Percentiles rank a stretch among this genome's conserved stretches.
Evolutionary conservation across 2,888 invertebrate species (phyloP).

Genomic region (Calliopum simillimum): DNA sequence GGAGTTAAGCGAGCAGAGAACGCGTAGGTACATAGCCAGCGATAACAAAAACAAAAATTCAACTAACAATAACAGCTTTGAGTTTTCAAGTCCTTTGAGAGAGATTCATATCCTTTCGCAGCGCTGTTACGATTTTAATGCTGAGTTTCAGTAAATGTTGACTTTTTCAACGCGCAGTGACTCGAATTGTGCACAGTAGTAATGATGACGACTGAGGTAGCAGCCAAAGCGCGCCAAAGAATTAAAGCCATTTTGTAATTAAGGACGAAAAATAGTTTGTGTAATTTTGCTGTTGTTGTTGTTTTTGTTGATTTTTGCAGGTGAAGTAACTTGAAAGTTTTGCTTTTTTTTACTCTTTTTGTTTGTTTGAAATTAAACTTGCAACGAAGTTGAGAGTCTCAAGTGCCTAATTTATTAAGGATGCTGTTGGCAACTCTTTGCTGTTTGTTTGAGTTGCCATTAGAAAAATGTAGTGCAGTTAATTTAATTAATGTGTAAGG

Average conservation of each 20-base stretch:
- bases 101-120: background rate
- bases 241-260: slow-evolving; percentile 16
- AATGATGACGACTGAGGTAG: slow-evolving; percentile 1
- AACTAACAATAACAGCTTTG: slow-evolving; percentile 6
- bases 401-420: slow-evolving; percentile 24
- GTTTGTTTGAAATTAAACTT: slow-evolving; percentile 17
- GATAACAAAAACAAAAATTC: slow-evolving; percentile 4
- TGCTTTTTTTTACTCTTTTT: background rate
- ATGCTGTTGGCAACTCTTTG: background rate
- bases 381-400: slow-evolving; percentile 20
- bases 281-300: background rate
- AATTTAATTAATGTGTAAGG: background rate
- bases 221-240: background rate
- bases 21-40: background rate
- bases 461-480: background rate
- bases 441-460: background rate
- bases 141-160: slow-evolving; percentile 9
- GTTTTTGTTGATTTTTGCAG: background rate
- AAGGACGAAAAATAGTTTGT: slow-evolving; percentile 26
- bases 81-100: slow-evolving; percentile 16
- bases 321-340: background rate
- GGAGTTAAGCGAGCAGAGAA: background rate
- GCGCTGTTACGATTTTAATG: background rate
- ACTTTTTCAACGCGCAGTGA: background rate
- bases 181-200: background rate